Conservation (phyloP, 2,113 vertebrate genomes). For the Bos taurus region DNA sequence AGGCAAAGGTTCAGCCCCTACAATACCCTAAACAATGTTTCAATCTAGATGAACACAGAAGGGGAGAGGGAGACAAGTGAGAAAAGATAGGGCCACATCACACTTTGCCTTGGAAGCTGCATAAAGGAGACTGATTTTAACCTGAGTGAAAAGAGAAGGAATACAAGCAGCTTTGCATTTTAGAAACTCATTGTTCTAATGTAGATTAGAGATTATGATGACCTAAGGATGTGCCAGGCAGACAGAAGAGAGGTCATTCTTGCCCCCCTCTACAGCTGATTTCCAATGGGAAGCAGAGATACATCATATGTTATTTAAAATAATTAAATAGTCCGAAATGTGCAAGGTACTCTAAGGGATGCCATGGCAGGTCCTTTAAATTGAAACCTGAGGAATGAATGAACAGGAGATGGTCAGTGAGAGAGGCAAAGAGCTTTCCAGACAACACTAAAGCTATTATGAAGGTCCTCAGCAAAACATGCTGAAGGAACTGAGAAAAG, state of each 20-base stretch:
- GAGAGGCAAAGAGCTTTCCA: not conserved
- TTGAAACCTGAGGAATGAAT: not conserved
- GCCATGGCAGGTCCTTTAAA: not conserved
- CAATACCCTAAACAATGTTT: not conserved
- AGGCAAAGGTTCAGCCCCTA: not conserved
- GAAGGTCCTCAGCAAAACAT: not conserved
- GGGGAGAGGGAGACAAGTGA: accelerated
- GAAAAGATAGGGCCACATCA: not conserved
- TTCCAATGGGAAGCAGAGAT: not conserved
- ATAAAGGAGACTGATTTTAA: not conserved
- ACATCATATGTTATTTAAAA: not conserved
- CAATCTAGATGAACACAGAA: not conserved
- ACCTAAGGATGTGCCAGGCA: not conserved
- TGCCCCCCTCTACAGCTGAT: not conserved
- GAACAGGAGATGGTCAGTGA: not conserved
- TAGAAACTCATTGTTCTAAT: not conserved
- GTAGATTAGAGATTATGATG: not conserved
- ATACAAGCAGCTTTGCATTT: not conserved
- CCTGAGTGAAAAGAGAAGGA: not conserved
- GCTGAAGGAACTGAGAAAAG: not conserved
- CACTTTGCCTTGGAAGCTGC: too few species aligned
- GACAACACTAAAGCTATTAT: not conserved
- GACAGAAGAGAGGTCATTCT: not conserved
- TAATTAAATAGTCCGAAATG: not conserved
- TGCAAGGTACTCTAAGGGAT: not conserved